Conservation (phyloP, 53 echinoderm and acorn worm species). For the Astropecten irregularis region DNA sequence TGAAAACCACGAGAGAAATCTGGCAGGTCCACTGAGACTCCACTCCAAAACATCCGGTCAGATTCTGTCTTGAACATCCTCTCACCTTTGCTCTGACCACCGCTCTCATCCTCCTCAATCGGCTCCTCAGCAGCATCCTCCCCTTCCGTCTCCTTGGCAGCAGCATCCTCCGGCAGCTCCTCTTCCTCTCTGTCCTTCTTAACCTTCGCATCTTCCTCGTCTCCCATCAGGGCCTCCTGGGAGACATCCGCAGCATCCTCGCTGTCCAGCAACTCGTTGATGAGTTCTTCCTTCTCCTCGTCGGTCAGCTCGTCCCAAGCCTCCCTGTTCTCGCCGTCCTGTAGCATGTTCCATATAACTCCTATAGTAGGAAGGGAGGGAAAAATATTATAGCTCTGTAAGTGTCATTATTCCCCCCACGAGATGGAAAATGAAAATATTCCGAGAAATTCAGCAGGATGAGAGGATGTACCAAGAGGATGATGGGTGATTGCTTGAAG, state of each 20-base stretch:
- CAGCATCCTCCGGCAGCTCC: neutral
- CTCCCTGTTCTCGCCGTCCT: neutral
- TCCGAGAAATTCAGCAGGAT: too few species aligned
- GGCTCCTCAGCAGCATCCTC: neutral
- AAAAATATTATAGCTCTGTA: neutral
- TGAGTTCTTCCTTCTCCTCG: slow-evolving; percentile 17
- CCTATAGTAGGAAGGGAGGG: neutral
- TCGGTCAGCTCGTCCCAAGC: slow-evolving; percentile 18
- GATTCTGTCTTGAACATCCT: too few species aligned
- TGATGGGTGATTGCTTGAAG: too few species aligned
- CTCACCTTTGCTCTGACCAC: neutral
- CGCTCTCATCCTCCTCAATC: neutral
- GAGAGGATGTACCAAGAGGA: too few species aligned
- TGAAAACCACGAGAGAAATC: too few species aligned
- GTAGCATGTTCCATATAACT: neutral
- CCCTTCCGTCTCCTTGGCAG: neutral
- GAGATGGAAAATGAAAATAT: too few species aligned
- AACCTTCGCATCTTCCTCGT: neutral
- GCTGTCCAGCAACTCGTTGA: neutral
- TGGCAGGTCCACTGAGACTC: too few species aligned
- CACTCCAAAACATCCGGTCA: too few species aligned
- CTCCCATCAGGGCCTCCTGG: neutral
- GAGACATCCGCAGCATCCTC: slow-evolving; percentile 7
- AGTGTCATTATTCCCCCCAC: too few species aligned
- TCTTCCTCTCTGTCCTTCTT: slow-evolving; percentile 5